Base-by-base conservation (phyloP, 2,113 vertebrate genomes). In the Pterophyllum scalare region DNA sequence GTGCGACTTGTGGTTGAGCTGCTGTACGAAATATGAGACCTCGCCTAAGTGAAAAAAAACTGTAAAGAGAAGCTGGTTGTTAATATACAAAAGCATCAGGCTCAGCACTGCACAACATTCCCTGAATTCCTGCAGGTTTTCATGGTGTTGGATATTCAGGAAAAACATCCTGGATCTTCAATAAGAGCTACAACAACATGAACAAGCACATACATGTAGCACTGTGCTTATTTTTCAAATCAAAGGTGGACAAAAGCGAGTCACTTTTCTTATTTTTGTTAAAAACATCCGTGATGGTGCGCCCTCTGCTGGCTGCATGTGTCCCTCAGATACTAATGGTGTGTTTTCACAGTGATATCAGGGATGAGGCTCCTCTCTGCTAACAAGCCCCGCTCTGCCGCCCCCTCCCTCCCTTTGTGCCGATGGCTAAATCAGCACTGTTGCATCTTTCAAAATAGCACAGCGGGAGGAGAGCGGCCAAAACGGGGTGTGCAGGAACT, bases 361-460 rank as follows among this genome's bases (percentile, higher is more conserved):
- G 12, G 80, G 54, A 84, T 70, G 61, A 89, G 84, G 54, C 80
- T 59, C 70, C 35, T 78, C 70, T 82, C 86, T 79, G 79, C 76
- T 82, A 87, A 90, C 77, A 77, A 88, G 84, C 60, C 59, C 70
- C 6, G 43, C 31, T 78, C 82, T 33, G 15, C 54, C 11, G 2
- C 77, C 83, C 77, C 78, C 80, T 81, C 77, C 76, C 11, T 89
- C 43, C 57, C 60, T 75, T 85, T 87, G 81, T 88, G 86, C 88
- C 75, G 33, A 82, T 13, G 79, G 89, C 89, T 83, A 91, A 83
- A 91, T 90, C 85, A 81, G 87, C 85, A 35, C 82, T 77, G 88
- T 84, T 91, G 88, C 88, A 94, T 91, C 92, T 85, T 92, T 91
- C 89, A 93, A 88, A 93, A 87, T 56, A 88, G 83, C 91, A 87